phyloP scores from a whole-genome alignment of 1,140 invertebrate species.

The Maniola jurtina region DNA sequence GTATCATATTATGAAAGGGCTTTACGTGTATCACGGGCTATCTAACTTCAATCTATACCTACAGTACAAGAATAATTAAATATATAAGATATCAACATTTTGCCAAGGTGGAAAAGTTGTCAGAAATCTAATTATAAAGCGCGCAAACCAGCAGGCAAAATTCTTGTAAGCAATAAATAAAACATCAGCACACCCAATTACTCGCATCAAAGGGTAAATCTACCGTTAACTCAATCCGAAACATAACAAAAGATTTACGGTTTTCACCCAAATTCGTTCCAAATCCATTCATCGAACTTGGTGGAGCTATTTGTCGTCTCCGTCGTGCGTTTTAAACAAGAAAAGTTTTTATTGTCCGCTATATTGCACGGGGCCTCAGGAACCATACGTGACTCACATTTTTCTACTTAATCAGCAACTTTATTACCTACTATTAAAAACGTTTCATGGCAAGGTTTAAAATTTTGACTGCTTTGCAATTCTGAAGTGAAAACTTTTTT shows the following conservation, averaged over 20 bases:
- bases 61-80: too few relatives aligned
- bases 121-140: neutral
- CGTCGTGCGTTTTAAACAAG: slow-evolving; percentile 34
- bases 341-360: slow-evolving; percentile 37
- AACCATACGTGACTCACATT: slow-evolving; percentile 14
- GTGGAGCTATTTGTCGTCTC: slow-evolving; percentile 23
- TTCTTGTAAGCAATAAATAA: neutral
- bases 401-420: neutral
- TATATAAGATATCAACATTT: too few relatives aligned
- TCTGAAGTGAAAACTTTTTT: too few relatives aligned
- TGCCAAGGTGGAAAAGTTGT: too few relatives aligned
- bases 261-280: slow-evolving; percentile 25
- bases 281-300: slow-evolving; percentile 28
- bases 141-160: neutral
- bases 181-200: slow-evolving; percentile 13
- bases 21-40: too few relatives aligned
- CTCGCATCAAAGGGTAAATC: slow-evolving; percentile 20
- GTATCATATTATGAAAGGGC: too few relatives aligned
- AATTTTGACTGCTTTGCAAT: neutral
- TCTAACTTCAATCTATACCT: too few relatives aligned
- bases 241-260: slow-evolving; percentile 29
- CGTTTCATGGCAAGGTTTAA: neutral
- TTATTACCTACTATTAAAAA: neutral
- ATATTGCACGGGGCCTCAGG: slow-evolving; percentile 17
- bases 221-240: slow-evolving; percentile 25